These are phyloP conservation scores for Henicopernis longicauda DNA, from an alignment of 2,113 vertebrate species.

Conservation along the genomic window DNA sequence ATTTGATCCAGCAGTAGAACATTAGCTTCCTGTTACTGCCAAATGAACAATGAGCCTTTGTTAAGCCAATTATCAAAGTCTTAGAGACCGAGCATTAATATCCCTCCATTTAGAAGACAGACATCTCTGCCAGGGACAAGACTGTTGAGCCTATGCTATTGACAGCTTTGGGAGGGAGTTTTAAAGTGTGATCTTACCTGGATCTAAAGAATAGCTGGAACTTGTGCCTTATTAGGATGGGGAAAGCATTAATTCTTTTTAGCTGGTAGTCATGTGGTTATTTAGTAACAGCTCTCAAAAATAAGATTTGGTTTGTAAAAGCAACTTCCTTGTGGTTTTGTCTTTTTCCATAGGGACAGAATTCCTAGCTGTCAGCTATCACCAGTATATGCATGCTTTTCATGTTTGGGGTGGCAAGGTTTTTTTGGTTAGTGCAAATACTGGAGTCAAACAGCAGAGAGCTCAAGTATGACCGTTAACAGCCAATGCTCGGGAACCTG, in stretches of 20 bases:
- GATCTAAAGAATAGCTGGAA: background rate
- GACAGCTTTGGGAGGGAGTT: background rate
- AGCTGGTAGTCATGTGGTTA: background rate
- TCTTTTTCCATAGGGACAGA: background rate
- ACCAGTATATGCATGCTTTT: background rate
- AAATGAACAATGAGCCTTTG: background rate
- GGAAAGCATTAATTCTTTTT: background rate
- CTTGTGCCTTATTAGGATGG: background rate
- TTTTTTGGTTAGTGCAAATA: background rate
- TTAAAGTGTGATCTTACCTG: background rate
- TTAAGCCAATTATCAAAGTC: background rate
- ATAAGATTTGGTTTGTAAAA: background rate
- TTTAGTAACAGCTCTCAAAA: background rate
- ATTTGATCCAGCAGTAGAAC: background rate
- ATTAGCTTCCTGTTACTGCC: background rate
- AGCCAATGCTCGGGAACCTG: background rate
- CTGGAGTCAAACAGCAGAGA: background rate
- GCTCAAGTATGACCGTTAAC: background rate
- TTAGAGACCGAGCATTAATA: background rate
- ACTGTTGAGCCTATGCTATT: no score
- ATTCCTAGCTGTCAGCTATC: background rate
- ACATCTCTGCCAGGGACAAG: background rate
- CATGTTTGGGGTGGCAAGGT: background rate
- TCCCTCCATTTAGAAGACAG: background rate
- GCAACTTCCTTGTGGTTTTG: background rate